Evolutionary conservation across 2,113 vertebrate species (phyloP), one percentile per base, ranked within the genome.

Genomic region (Poeciliopsis prolifica): DNA sequence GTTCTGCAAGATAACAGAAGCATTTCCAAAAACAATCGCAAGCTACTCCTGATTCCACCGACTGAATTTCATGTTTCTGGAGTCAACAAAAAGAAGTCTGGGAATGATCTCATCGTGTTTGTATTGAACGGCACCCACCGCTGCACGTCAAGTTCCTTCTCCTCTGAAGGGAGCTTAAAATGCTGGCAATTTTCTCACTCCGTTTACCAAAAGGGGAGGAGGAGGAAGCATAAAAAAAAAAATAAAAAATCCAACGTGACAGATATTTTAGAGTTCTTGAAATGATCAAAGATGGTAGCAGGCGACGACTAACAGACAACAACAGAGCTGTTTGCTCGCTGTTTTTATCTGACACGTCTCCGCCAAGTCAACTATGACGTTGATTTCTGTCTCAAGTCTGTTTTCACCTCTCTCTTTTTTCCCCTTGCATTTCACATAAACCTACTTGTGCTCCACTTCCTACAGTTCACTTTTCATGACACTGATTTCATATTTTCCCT

Each of bases 251-350:
- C 65, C 81, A 85, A 72, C 30, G 54, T 67, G 87, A 88, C 86
- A 87, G 74, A 83, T 78, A 83, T 87, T 85, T 83, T 74, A 65
- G 72, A 72, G 68, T 75, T 63, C 88, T 86, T 86, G 82, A 86
- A 81, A 67, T 81, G 86, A 89, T 89, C 81, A 87, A 82, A 88
- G 81, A 81, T 82, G 17, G 31, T 51, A 62, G 54, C 51, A 61
- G 72, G 81, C 48, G 68, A 86, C 77, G 85, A 74, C 85, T 81
- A 76, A 60, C 44, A 87, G 79, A 76, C 86, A 81, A 74, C 79
- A 81, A 54, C 19, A 3, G 66, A 73, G n/a, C 75, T 79, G 83
- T 78, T 78, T 87, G 81, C 71, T 82, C 37, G 42, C 74, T 68
- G 72, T 70, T 81, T 77, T 24, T 75, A 29, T 72, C 67, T 67